These are phyloP conservation scores for Palloptera scutellata DNA, from an alignment of 2,888 invertebrate species.

Conservation along the genomic window DNA sequence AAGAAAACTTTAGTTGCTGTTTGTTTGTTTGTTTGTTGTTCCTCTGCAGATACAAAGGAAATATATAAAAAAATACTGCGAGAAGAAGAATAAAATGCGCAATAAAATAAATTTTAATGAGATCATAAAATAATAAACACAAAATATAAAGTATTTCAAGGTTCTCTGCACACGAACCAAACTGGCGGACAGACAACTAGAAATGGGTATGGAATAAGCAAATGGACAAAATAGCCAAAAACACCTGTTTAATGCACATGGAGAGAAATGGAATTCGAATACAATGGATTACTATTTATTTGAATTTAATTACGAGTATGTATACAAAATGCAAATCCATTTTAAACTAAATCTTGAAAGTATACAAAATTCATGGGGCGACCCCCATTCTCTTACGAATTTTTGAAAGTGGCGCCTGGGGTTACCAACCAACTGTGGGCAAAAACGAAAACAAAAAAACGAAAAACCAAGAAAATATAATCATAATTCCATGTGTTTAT, in stretches of 20 bases:
- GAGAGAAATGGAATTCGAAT: too few relatives aligned
- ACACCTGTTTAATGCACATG: too few relatives aligned
- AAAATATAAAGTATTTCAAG: slow-evolving; percentile 46
- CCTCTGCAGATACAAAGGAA: not conserved
- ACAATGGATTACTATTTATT: too few relatives aligned
- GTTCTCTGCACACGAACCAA: slow-evolving; percentile 44
- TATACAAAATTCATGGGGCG: too few relatives aligned
- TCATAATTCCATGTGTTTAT: slow-evolving; percentile 13
- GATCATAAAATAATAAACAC: slow-evolving; percentile 47
- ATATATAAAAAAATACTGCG: not conserved
- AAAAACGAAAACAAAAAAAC: not conserved
- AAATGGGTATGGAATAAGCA: too few relatives aligned
- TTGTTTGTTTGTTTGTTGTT: not conserved
- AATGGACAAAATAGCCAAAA: too few relatives aligned
- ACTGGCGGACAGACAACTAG: not conserved
- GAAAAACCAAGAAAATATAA: slow-evolving; percentile 6
- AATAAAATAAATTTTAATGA: slow-evolving; percentile 51
- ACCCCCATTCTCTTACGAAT: not conserved
- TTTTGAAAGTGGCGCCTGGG: not conserved
- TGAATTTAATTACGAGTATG: too few relatives aligned
- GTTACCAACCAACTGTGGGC: not conserved
- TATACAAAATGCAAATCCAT: too few relatives aligned
- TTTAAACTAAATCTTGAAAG: too few relatives aligned
- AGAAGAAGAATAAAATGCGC: slow-evolving; percentile 37
- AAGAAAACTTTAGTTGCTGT: not conserved